Conservation (phyloP, 1,140 invertebrate species). For the Anoplophora glabripennis region DNA sequence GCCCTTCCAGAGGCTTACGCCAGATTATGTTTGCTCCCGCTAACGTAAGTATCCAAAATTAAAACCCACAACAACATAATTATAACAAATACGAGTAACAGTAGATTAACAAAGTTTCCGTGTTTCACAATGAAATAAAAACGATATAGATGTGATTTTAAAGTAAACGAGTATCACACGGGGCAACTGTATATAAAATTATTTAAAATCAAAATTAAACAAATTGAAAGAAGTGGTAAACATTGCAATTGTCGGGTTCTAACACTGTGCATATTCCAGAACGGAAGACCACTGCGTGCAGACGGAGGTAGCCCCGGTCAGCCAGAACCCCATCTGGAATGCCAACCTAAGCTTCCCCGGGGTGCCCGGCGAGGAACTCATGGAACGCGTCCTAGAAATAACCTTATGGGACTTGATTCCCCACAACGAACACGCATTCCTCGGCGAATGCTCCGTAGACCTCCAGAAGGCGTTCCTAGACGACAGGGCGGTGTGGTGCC, state of each 20-base stretch:
- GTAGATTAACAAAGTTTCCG: too few relatives aligned
- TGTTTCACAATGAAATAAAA: too few relatives aligned
- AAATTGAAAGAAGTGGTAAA: too few relatives aligned
- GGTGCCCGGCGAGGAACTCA: slow-evolving; percentile 71
- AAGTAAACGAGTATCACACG: too few relatives aligned
- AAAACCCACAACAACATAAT: too few relatives aligned
- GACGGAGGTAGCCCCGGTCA: slow-evolving; percentile 77
- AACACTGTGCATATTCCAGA: slow-evolving; percentile 51
- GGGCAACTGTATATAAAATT: too few relatives aligned
- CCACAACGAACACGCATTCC: slow-evolving; percentile 75
- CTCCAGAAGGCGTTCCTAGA: slow-evolving; percentile 79
- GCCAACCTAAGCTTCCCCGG: slow-evolving; percentile 80
- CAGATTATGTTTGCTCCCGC: slow-evolving; percentile 72
- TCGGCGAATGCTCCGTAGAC: slow-evolving; percentile 80
- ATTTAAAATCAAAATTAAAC: too few relatives aligned
- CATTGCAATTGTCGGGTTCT: too few relatives aligned
- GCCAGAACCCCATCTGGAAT: slow-evolving; percentile 86
- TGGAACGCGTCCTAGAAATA: slow-evolving; percentile 77
- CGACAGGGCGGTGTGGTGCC: slow-evolving; percentile 83
- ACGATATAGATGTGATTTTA: too few relatives aligned
- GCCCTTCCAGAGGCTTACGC: slow-evolving; percentile 77
- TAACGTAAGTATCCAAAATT: slow-evolving; percentile 60
- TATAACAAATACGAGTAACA: too few relatives aligned
- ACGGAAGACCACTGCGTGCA: slow-evolving; percentile 69
- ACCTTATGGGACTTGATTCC: slow-evolving; percentile 83